phyloP scores from a whole-genome alignment of 2,888 invertebrate species.

The Leptogaster cylindrica region DNA sequence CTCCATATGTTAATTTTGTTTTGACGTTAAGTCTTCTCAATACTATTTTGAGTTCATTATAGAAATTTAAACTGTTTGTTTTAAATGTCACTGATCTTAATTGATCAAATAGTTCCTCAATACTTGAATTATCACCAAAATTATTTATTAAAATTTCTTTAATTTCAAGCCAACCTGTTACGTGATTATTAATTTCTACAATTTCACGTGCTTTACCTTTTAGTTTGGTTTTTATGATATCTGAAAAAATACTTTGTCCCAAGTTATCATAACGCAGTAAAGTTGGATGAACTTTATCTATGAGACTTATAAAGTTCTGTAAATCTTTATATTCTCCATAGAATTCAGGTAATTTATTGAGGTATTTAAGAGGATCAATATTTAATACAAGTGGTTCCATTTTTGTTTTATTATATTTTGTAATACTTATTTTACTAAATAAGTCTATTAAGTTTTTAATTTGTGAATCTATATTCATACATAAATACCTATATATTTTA shows the following conservation, averaged over 20 bases:
- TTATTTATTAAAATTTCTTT: not conserved
- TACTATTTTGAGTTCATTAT: not conserved
- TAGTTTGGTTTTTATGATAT: not conserved
- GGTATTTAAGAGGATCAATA: not conserved
- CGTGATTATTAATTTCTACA: not conserved
- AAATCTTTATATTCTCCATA: not conserved
- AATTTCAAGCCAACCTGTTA: not conserved
- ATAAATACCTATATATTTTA: too few species aligned
- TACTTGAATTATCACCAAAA: not conserved
- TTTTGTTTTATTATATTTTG: too few species aligned
- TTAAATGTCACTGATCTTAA: not conserved
- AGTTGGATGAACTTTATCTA: not conserved
- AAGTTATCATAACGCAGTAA: not conserved
- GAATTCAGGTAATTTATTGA: not conserved
- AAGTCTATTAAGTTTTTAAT: too few species aligned
- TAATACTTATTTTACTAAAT: too few species aligned
- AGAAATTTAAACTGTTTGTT: not conserved
- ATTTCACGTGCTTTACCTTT: not conserved
- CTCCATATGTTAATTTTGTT: not conserved
- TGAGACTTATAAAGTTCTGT: not conserved
- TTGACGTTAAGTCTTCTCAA: not conserved
- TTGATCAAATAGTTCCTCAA: constrained; percentile 11
- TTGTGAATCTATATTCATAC: too few species aligned
- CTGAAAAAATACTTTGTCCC: not conserved
- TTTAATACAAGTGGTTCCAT: too few species aligned